Percentiles rank a stretch among this genome's conserved stretches.
Conservation (phyloP, 2,888 invertebrate species). For the Pyrochroa serraticornis region DNA sequence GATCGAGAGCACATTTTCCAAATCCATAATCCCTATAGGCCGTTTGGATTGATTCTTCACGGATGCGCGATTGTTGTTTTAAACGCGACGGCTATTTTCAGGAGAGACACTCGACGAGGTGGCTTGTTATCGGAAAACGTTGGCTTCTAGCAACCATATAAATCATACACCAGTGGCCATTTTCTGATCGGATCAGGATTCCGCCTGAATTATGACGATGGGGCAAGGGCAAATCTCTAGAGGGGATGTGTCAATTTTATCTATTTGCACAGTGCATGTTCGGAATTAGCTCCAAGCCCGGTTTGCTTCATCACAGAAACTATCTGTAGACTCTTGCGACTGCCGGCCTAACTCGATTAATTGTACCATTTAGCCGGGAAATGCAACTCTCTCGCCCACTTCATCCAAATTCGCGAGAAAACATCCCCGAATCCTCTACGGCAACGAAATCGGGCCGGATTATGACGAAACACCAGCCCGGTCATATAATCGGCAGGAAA, state of each 20-base stretch:
- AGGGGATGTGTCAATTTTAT: constrained; percentile 36
- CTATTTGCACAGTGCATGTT: constrained; percentile 33
- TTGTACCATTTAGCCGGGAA: constrained; percentile 16
- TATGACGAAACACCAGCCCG: too few relatives aligned
- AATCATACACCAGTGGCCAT: constrained; percentile 16
- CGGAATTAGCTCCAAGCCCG: constrained; percentile 30
- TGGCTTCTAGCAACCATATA: constrained; percentile 6
- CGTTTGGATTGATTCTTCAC: neutral
- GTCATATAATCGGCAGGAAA: too few relatives aligned
- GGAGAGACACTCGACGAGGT: constrained; percentile 1
- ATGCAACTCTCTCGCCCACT: too few relatives aligned
- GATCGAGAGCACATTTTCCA: neutral
- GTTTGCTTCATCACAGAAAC: constrained; percentile 4
- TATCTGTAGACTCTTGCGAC: constrained; percentile 13
- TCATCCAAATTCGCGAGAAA: too few relatives aligned
- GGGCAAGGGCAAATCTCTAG: constrained; percentile 26
- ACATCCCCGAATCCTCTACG: too few relatives aligned
- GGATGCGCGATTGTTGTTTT: constrained; percentile 1
- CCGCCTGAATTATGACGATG: constrained; percentile 28
- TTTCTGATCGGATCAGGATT: constrained; percentile 18
- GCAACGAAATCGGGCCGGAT: too few relatives aligned
- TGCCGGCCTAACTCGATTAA: constrained; percentile 26
- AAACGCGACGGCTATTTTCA: neutral
- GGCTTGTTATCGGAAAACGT: constrained; percentile 6
- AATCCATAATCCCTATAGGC: neutral